Evolutionary conservation across 2,888 invertebrate genomes (phyloP).

Genomic region (Amphipoea lucens): DNA sequence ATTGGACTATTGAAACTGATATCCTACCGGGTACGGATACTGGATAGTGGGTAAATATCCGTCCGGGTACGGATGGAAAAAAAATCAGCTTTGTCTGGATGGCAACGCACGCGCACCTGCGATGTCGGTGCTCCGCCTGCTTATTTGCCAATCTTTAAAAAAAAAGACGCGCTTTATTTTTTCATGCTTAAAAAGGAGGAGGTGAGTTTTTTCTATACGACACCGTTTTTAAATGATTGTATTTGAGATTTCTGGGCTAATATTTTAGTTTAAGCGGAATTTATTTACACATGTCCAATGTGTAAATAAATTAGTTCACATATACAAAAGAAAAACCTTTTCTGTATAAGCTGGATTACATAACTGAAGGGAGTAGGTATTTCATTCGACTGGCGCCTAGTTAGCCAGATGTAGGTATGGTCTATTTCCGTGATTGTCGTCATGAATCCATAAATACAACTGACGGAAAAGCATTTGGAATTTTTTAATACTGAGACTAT

Average conservation of each 20-base stretch:
- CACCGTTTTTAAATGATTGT: background rate
- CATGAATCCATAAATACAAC: constrained; percentile 10
- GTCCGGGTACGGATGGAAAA: background rate
- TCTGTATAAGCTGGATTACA: background rate
- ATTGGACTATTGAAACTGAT: background rate
- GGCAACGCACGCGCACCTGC: no score
- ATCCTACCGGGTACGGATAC: background rate
- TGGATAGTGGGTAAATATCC: background rate
- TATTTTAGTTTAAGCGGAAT: background rate
- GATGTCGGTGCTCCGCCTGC: background rate
- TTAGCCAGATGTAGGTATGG: background rate
- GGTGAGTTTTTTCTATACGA: background rate
- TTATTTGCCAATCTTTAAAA: background rate
- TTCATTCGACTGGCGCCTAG: background rate
- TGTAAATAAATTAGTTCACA: background rate
- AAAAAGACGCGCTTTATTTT: background rate
- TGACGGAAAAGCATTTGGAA: background rate
- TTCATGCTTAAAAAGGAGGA: background rate
- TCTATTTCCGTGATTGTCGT: background rate
- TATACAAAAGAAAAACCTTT: background rate
- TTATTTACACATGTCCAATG: background rate
- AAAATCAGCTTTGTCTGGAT: background rate
- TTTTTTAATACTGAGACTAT: background rate
- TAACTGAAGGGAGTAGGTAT: background rate
- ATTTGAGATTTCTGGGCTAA: background rate